Evolutionary conservation across 2,888 invertebrate species (phyloP).

Genomic region (Yponomeuta plumbellus): DNA sequence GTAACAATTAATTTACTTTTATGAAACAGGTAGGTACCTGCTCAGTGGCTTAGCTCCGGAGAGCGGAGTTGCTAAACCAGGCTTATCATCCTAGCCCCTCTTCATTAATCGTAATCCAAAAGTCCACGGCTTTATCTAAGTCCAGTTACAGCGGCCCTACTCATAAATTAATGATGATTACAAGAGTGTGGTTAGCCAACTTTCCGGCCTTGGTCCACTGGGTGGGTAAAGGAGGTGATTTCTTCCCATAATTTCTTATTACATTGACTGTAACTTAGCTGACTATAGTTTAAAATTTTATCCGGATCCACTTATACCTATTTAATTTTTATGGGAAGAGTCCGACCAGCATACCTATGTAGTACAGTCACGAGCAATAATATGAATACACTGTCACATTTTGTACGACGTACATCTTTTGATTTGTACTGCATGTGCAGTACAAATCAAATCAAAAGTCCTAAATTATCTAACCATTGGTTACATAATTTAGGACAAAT

Average conservation of each 20-base stretch:
- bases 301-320: too few relatives aligned
- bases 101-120: slow-evolving; percentile 46
- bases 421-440: too few relatives aligned
- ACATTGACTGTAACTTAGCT: not conserved
- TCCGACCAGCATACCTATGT: too few relatives aligned
- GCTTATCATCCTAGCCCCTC: not conserved
- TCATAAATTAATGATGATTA: slow-evolving; percentile 10
- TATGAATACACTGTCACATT: too few relatives aligned
- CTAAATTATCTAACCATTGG: too few relatives aligned
- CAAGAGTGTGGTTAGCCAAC: slow-evolving; percentile 8
- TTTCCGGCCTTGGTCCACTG: not conserved
- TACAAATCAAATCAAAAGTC: too few relatives aligned
- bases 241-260: not conserved
- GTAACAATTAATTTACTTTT: not conserved
- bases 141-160: slow-evolving; percentile 15
- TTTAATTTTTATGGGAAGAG: too few relatives aligned
- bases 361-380: too few relatives aligned
- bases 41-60: not conserved
- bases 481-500: too few relatives aligned
- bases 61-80: not conserved
- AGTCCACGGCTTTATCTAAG: slow-evolving; percentile 44
- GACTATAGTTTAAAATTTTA: too few relatives aligned
- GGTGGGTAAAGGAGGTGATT: not conserved
- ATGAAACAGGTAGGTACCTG: not conserved
- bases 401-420: too few relatives aligned